A percentile compares a stretch with the other conserved stretches of the same genome.
phyloP scores from a whole-genome alignment of 2,888 invertebrate genomes.

The Andricus quercusramuli region DNA sequence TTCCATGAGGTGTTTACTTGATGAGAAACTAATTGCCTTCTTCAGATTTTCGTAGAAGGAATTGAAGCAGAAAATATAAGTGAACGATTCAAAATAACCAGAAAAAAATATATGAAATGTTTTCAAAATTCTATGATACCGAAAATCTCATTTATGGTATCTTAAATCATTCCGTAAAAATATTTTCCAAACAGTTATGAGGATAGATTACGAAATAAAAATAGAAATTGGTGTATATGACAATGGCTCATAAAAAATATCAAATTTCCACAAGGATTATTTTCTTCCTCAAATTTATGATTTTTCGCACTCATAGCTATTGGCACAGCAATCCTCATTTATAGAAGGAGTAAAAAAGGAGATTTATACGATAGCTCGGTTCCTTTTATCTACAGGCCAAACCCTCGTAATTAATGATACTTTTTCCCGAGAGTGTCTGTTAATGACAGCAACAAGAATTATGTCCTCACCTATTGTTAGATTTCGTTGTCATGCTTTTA shows the following conservation, averaged over 20 bases:
- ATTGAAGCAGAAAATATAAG: not conserved
- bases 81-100: not conserved
- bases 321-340: not conserved
- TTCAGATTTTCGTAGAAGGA: not conserved
- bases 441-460: slow-evolving; percentile 34
- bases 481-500: slow-evolving; percentile 5
- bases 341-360: slow-evolving; percentile 8
- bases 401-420: slow-evolving; percentile 27
- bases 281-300: not conserved
- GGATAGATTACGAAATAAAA: not conserved
- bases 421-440: not conserved
- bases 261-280: not conserved
- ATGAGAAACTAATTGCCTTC: slow-evolving; percentile 21
- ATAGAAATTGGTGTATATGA: not conserved
- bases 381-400: slow-evolving; percentile 10
- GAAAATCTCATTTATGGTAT: not conserved
- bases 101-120: not conserved
- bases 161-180: no score
- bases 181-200: no score
- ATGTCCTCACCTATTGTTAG: slow-evolving; percentile 29
- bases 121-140: no score
- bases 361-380: slow-evolving; percentile 11
- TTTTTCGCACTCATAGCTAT: slow-evolving; percentile 5
- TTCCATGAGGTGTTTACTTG: not conserved
- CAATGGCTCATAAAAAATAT: not conserved